Evolutionary conservation across 2,888 invertebrate genomes (phyloP).

Genomic region (Hypena proboscidalis): DNA sequence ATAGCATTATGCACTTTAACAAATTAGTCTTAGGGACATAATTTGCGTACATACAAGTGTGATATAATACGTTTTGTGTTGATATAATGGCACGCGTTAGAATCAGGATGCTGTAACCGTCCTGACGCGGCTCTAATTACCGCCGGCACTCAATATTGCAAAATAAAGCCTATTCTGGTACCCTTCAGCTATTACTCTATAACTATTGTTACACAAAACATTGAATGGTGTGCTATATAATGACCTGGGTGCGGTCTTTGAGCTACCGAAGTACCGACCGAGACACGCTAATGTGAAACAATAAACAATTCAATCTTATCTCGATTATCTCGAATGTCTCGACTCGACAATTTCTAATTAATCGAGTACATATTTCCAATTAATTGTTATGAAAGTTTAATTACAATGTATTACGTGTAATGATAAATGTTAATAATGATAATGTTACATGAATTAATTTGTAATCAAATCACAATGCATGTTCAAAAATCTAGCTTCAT

Average conservation of each 20-base stretch:
- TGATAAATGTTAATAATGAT: slow-evolving; percentile 58
- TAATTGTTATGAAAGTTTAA: slow-evolving; percentile 78
- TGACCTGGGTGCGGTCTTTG: slow-evolving; percentile 65
- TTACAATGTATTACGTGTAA: slow-evolving; percentile 57
- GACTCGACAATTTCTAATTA: slow-evolving; percentile 74
- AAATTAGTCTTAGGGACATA: slow-evolving; percentile 11
- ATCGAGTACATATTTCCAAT: slow-evolving; percentile 67
- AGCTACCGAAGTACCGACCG: slow-evolving; percentile 47
- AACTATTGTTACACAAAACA: slow-evolving; percentile 74
- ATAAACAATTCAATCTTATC: slow-evolving; percentile 69
- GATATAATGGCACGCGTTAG: slow-evolving; percentile 61
- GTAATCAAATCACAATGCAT: slow-evolving; percentile 49
- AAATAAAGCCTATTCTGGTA: slow-evolving; percentile 74
- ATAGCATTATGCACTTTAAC: slow-evolving; percentile 37
- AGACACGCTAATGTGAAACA: slow-evolving; percentile 58
- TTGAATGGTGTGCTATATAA: slow-evolving; percentile 65
- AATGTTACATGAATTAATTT: slow-evolving; percentile 56
- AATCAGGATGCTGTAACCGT: slow-evolving; percentile 81
- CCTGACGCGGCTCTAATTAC: slow-evolving; percentile 81
- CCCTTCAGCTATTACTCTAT: slow-evolving; percentile 70
- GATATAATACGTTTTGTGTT: slow-evolving; percentile 36
- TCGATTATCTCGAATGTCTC: slow-evolving; percentile 45
- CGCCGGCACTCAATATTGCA: slow-evolving; percentile 79
- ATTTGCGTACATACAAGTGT: slow-evolving; percentile 13
- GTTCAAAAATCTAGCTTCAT: slow-evolving; percentile 38